A percentile compares a stretch with the other conserved stretches of the same genome.
Conservation (phyloP, 2,888 invertebrate species). For the Eupsilia transversa region DNA sequence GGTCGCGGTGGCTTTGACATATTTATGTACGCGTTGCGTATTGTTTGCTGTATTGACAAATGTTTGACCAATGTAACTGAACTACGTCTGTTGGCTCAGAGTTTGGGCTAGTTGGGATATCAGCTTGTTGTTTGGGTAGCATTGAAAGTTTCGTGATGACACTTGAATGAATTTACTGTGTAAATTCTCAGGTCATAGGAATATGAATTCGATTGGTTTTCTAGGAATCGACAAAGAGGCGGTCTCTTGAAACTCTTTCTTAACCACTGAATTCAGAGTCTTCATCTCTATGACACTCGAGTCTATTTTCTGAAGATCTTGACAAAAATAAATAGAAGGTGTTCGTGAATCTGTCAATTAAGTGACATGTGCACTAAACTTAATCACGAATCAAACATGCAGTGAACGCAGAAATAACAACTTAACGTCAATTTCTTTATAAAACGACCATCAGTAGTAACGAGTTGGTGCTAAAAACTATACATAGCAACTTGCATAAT, state of each 20-base stretch:
- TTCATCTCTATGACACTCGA: neutral
- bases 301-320: neutral
- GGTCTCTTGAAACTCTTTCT: slow-evolving; percentile 3
- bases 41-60: slow-evolving; percentile 65
- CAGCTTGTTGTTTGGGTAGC: slow-evolving; percentile 9
- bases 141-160: slow-evolving; percentile 18
- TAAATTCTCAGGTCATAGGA: slow-evolving; percentile 4
- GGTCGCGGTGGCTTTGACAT: slow-evolving; percentile 66
- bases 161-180: slow-evolving; percentile 1
- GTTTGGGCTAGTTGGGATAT: slow-evolving; percentile 9
- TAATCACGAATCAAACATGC: neutral
- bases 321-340: neutral
- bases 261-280: neutral
- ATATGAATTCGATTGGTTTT: neutral
- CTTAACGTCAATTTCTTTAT: slow-evolving; percentile 1
- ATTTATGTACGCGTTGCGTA: slow-evolving; percentile 62
- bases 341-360: neutral
- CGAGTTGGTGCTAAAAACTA: slow-evolving; percentile 16
- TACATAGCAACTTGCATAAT: slow-evolving; percentile 26
- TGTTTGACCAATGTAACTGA: slow-evolving; percentile 54
- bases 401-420: neutral
- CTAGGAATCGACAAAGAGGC: neutral
- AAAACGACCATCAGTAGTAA: slow-evolving; percentile 4
- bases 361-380: slow-evolving; percentile 1
- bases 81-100: slow-evolving; percentile 25